These are phyloP conservation scores for Caerostris extrusa DNA, from an alignment of 1,140 invertebrate genomes.

Conservation along the genomic window DNA sequence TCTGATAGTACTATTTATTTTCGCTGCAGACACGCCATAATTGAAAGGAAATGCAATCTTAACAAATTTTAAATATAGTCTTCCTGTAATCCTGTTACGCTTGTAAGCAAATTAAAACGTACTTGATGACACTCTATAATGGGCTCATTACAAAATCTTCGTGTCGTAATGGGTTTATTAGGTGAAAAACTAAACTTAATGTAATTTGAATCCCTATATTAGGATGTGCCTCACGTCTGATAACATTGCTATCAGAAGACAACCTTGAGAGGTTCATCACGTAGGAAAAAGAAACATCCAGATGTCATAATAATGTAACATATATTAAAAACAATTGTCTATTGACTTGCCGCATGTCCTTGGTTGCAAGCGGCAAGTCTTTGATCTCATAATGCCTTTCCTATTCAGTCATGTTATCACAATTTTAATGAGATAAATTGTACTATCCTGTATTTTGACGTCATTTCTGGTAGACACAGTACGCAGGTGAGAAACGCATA, in stretches of 20 bases:
- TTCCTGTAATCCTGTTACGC: too few species aligned
- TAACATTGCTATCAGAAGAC: neutral
- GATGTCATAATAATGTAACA: neutral
- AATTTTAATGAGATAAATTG: neutral
- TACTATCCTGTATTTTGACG: neutral
- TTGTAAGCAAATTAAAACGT: neutral
- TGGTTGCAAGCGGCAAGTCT: neutral
- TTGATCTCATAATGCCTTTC: neutral
- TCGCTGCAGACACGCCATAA: too few species aligned
- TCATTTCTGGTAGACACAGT: neutral
- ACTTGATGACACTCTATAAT: neutral
- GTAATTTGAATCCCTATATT: neutral
- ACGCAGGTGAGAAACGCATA: neutral
- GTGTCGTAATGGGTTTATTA: neutral
- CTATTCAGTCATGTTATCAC: neutral
- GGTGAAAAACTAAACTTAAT: neutral
- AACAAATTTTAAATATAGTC: too few species aligned
- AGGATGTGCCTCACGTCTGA: neutral
- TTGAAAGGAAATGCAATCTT: too few species aligned
- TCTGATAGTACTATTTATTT: too few species aligned
- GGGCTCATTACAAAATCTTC: neutral
- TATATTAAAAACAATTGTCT: conserved; percentile 7
- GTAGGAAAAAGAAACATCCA: neutral
- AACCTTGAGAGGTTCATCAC: neutral
- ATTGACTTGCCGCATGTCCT: neutral